Percentiles rank a stretch among this genome's conserved stretches.
Conservation (phyloP, 2,113 vertebrate genomes). For the Copsychus sechellarum region DNA sequence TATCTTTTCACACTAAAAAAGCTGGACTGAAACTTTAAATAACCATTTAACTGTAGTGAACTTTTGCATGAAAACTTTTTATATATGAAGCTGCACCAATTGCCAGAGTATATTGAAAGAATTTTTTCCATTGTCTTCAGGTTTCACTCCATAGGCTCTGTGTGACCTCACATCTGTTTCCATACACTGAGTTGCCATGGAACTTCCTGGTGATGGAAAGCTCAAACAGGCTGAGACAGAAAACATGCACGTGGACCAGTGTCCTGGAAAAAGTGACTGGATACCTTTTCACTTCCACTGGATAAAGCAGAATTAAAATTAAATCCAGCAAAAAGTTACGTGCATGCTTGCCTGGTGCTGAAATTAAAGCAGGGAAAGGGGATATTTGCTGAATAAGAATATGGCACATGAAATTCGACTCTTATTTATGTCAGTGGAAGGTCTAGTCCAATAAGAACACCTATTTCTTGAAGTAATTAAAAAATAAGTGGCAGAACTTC, state of each 20-base stretch:
- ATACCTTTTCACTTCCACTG: not conserved
- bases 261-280: slow-evolving; percentile 12
- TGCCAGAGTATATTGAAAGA: not conserved
- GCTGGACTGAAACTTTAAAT: not conserved
- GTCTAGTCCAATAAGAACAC: not conserved
- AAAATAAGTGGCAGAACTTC: not conserved
- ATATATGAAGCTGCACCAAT: not conserved
- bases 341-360: not conserved
- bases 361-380: not conserved
- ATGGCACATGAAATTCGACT: not conserved
- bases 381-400: not conserved
- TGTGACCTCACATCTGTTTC: slow-evolving; percentile 44
- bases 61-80: not conserved
- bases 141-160: not conserved
- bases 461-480: not conserved
- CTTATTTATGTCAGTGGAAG: not conserved
- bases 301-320: not conserved
- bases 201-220: not conserved
- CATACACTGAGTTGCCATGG: not conserved
- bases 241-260: not conserved
- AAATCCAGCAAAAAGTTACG: not conserved
- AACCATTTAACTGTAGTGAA: not conserved
- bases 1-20: not conserved
- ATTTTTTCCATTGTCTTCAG: slow-evolving; percentile 34
- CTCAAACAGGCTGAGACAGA: not conserved